Conservation (phyloP, 2,797 vertebrate genomes). For the Parauchenoglanis punctatus region DNA sequence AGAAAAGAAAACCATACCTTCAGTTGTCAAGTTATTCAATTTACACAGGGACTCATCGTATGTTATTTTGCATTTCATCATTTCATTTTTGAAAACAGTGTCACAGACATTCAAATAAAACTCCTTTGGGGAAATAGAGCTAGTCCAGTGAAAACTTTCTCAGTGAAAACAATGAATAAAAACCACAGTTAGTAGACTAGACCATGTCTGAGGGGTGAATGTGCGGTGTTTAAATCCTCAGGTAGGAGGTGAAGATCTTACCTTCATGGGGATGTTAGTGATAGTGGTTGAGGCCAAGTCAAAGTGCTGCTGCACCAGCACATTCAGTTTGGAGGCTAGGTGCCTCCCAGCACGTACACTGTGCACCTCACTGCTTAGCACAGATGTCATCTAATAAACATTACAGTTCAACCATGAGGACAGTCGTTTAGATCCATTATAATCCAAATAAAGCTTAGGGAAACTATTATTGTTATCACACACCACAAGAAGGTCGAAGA, state of each 20-base stretch:
- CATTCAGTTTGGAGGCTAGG: conserved; percentile 92
- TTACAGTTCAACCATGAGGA: not conserved
- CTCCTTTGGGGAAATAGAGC: not conserved
- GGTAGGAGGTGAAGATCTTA: conserved; percentile 64
- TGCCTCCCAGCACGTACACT: conserved; percentile 95
- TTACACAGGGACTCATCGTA: not conserved
- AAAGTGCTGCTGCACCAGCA: conserved; percentile 96
- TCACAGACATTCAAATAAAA: not conserved
- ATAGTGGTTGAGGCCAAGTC: conserved; percentile 98
- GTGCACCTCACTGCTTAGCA: conserved; percentile 95
- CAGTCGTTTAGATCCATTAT: not conserved
- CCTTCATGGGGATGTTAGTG: conserved; percentile 99
- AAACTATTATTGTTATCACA: not conserved
- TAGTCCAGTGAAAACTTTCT: not conserved
- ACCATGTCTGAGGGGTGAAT: conserved; percentile 36
- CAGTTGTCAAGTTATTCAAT: not conserved
- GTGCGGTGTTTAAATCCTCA: not conserved
- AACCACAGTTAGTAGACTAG: conserved; percentile 32
- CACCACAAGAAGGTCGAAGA: not conserved
- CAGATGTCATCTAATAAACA: conserved; percentile 84
- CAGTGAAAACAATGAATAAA: not conserved
- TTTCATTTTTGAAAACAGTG: not conserved
- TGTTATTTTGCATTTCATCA: not conserved
- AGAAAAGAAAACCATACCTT: not conserved
- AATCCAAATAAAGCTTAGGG: not conserved